Evolutionary conservation across 2,888 invertebrate species (phyloP), one percentile per base, ranked within the genome.

Genomic region (Smittia aterrima): DNA sequence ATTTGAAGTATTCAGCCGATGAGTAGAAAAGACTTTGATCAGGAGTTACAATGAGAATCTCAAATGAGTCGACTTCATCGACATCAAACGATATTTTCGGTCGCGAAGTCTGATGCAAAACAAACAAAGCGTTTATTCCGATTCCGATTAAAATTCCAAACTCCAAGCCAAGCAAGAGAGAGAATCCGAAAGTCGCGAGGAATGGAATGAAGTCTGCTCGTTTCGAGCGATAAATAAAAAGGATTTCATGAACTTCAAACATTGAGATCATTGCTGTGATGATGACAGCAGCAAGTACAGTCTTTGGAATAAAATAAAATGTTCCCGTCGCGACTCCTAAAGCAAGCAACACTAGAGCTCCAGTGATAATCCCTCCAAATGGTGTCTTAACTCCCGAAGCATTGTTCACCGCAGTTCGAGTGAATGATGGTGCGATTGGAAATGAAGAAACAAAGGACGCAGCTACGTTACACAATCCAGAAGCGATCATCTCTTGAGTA

Each of bases 401-500:
- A 80, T 95, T 90, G 84, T 96, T 96, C 32, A 97, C 90, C 1
- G 96, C 96, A 1, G 95, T 92, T 76, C 94, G 85, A 0, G 93
- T 92, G 83, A 94, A 94, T 20, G 93, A 92, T 74, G 93, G 95
- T 4, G 93, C 90, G 1, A 91, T 87, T 0, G 96, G 95, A 90
- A 96, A 95, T 58, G 94, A 90, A 73, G 88, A 88, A 0, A 92
- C 88, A 81, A 95, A 93, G 22, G 93, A 90, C 2, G 94, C 89
- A 68, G 91, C 78, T 24, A 95, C 78, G 83, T 96, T 96, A 78
- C 92, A 90, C 1, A 91, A 80, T 13, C 94, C 94, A 25, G 96
- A 83, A 0, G 96, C 94, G 32, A 96, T 81, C 88, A 97, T 90
- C 83, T 97, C 96, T 81, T 96, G 96, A 0, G 93, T 93, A 0